A percentile compares a stretch with the other conserved stretches of the same genome.
phyloP scores from a whole-genome alignment of 1,140 invertebrate species.

The Mactra quadrangularis region DNA sequence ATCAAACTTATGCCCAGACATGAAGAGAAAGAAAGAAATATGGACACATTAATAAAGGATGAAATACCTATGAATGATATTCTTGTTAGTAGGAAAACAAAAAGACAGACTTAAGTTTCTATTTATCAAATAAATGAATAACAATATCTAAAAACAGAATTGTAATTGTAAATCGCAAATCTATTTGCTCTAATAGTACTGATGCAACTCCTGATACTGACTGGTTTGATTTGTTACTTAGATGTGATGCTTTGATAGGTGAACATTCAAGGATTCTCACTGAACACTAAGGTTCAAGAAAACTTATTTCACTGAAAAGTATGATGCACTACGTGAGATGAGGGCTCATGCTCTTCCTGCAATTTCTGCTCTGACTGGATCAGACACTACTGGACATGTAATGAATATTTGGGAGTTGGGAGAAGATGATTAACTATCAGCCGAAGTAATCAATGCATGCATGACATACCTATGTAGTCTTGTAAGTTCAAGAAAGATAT shows the following conservation, averaged over 20 bases:
- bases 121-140: background rate
- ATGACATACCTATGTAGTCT: background rate
- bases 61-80: background rate
- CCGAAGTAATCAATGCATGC: slow-evolving; percentile 2
- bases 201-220: too few relatives aligned
- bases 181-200: background rate
- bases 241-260: background rate
- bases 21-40: too few relatives aligned
- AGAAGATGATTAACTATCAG: slow-evolving; percentile 3
- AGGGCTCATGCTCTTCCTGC: slow-evolving; percentile 1
- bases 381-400: background rate
- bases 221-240: too few relatives aligned
- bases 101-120: background rate
- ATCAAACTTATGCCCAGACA: too few relatives aligned
- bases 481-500: too few relatives aligned
- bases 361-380: background rate
- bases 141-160: background rate
- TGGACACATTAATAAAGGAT: too few relatives aligned
- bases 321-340: background rate
- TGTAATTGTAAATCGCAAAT: background rate
- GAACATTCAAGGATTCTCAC: background rate
- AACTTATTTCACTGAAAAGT: background rate
- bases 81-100: background rate
- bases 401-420: background rate
- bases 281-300: background rate